These are phyloP conservation scores for Campaea margaritaria DNA, from an alignment of 2,888 invertebrate genomes.

Conservation along the genomic window DNA sequence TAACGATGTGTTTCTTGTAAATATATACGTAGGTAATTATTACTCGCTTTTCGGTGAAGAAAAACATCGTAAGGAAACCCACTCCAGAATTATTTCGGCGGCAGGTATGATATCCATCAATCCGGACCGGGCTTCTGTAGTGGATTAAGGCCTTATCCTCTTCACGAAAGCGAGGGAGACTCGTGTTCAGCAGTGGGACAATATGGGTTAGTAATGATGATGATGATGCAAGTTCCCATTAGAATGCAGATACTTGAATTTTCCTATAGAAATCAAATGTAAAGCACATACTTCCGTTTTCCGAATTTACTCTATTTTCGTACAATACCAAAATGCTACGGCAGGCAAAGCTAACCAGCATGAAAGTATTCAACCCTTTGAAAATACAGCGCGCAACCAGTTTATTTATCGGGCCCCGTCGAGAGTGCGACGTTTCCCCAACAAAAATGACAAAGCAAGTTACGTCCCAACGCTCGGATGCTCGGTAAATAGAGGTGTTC, in stretches of 20 bases:
- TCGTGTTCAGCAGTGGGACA: too few species aligned
- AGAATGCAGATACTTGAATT: background rate
- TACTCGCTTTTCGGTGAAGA: too few species aligned
- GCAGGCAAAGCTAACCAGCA: slow-evolving; percentile 12
- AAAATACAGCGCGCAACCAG: slow-evolving; percentile 31
- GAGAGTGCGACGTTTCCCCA: slow-evolving; percentile 32
- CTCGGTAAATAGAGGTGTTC: slow-evolving; percentile 38
- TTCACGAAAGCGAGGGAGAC: too few species aligned
- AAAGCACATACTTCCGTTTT: background rate
- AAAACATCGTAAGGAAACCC: too few species aligned
- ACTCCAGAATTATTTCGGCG: too few species aligned
- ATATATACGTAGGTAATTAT: background rate
- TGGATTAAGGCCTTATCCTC: too few species aligned
- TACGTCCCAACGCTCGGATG: slow-evolving; percentile 29
- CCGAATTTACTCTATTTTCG: slow-evolving; percentile 3
- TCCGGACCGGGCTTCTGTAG: too few species aligned
- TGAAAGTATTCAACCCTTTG: slow-evolving; percentile 17
- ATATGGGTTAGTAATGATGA: too few species aligned
- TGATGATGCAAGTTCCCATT: background rate
- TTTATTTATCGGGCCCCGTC: slow-evolving; percentile 31
- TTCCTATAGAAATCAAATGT: background rate
- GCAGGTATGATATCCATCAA: too few species aligned
- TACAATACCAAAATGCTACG: slow-evolving; percentile 10
- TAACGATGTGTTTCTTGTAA: too few species aligned
- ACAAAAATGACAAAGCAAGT: slow-evolving; percentile 43